Evolutionary conservation across 2,113 vertebrate species (phyloP).

Genomic region (Phylloscopus trochiloides): DNA sequence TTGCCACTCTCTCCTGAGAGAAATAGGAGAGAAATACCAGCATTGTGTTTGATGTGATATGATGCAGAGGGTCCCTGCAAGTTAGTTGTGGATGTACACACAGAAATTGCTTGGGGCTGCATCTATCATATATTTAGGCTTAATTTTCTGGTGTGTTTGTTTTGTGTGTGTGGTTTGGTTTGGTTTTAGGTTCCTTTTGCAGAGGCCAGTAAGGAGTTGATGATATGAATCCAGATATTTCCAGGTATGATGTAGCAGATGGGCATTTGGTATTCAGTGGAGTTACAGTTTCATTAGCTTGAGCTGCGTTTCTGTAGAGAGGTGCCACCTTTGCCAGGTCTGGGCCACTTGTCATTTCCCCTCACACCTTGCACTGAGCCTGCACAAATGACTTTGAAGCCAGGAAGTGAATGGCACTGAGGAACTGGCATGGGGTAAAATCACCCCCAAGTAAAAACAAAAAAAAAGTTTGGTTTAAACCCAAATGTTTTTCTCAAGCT

Average conservation of each 20-base stretch:
- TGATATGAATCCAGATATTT: background rate
- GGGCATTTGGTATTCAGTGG: background rate
- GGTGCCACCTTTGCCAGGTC: no score
- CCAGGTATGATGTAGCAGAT: background rate
- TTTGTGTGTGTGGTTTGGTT: background rate
- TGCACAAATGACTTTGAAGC: background rate
- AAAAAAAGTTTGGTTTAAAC: background rate
- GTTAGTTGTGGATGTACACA: background rate
- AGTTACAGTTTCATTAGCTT: background rate
- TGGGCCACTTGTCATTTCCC: background rate
- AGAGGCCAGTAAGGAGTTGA: background rate
- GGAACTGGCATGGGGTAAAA: background rate
- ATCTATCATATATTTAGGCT: background rate
- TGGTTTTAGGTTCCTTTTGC: background rate
- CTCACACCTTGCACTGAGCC: background rate
- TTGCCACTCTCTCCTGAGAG: background rate
- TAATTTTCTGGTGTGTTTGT: background rate
- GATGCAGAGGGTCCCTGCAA: background rate
- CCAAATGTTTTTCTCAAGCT: background rate
- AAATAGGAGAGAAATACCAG: background rate
- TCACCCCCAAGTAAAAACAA: accelerated
- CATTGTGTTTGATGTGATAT: background rate
- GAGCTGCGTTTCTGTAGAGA: background rate
- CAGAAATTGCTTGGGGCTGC: background rate
- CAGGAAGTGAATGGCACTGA: background rate